Percentiles rank a stretch among this genome's conserved stretches.
Evolutionary conservation across 2,113 vertebrate genomes (phyloP).

Genomic region (Equus przewalskii): DNA sequence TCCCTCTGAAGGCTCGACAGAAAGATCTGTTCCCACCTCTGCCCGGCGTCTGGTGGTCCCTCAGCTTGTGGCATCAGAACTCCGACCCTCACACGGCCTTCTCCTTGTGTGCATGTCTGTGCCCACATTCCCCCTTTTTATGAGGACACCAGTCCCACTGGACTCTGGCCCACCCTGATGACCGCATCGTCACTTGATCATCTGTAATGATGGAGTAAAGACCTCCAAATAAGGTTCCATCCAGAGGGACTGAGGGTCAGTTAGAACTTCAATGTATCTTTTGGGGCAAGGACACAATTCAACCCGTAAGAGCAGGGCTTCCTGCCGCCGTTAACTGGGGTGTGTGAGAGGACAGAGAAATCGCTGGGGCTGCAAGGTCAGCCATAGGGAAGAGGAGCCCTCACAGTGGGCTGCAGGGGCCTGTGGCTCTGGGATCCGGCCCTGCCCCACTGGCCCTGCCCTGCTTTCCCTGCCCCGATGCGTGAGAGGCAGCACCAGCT

Average conservation of each 20-base stretch:
- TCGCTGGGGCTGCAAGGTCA: neutral
- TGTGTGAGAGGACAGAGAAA: neutral
- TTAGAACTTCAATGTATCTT: neutral
- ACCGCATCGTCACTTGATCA: neutral
- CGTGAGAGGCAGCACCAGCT: neutral
- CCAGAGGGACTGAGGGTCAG: too few species aligned
- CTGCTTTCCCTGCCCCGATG: too few species aligned
- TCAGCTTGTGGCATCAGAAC: neutral
- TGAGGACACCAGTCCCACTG: neutral
- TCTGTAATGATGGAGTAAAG: neutral
- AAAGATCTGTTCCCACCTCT: neutral
- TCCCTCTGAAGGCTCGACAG: neutral
- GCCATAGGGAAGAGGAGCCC: neutral
- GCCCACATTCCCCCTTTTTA: neutral
- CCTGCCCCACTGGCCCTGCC: too few species aligned
- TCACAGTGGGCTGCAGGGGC: neutral
- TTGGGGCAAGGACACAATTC: neutral
- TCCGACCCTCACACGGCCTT: fast-evolving
- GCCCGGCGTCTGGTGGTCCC: neutral
- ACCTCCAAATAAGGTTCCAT: neutral
- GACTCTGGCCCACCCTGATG: neutral
- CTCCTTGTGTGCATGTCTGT: too few species aligned
- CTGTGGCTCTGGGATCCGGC: neutral
- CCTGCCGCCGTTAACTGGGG: neutral
- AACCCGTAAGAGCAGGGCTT: neutral